These are phyloP conservation scores for Tetragonula carbonaria DNA, from an alignment of 2,888 invertebrate species.

Conservation along the genomic window DNA sequence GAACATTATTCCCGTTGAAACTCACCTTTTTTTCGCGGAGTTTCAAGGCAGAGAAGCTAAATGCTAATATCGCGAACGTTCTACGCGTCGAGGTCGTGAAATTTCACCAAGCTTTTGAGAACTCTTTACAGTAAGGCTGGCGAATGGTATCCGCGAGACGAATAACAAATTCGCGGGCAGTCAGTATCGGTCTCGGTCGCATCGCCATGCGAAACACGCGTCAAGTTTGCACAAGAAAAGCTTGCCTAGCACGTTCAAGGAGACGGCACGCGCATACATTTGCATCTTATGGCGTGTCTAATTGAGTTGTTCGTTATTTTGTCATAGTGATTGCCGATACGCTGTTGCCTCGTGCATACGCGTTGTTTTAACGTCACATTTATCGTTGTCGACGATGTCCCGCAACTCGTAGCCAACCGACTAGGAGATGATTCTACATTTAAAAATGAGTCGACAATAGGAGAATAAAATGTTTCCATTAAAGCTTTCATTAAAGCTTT, in stretches of 20 bases:
- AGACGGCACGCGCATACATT: slow-evolving; percentile 73
- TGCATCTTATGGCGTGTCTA: slow-evolving; percentile 76
- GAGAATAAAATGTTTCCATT: too few species aligned
- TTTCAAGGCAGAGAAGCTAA: slow-evolving; percentile 2
- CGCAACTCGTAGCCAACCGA: too few species aligned
- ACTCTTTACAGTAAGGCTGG: neutral
- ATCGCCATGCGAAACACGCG: slow-evolving; percentile 40
- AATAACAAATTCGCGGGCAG: slow-evolving; percentile 43
- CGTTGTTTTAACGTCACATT: slow-evolving; percentile 60
- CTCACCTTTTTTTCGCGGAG: slow-evolving; percentile 2
- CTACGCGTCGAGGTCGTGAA: neutral
- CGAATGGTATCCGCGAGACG: slow-evolving; percentile 23
- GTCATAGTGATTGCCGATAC: slow-evolving; percentile 57
- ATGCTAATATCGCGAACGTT: neutral
- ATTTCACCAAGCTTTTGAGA: slow-evolving; percentile 1
- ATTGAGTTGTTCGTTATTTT: slow-evolving; percentile 78
- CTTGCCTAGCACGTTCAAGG: slow-evolving; percentile 63
- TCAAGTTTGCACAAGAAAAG: slow-evolving; percentile 47
- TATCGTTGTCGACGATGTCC: too few species aligned
- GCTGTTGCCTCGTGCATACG: slow-evolving; percentile 41
- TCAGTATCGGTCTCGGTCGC: slow-evolving; percentile 5
- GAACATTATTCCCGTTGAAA: slow-evolving; percentile 20
- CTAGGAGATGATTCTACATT: too few species aligned
- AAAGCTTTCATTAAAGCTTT: too few species aligned
- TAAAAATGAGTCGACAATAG: too few species aligned